A percentile compares a stretch with the other conserved stretches of the same genome.
Conservation (phyloP, 2,888 invertebrate genomes). For the Agrochola lychnidis region DNA sequence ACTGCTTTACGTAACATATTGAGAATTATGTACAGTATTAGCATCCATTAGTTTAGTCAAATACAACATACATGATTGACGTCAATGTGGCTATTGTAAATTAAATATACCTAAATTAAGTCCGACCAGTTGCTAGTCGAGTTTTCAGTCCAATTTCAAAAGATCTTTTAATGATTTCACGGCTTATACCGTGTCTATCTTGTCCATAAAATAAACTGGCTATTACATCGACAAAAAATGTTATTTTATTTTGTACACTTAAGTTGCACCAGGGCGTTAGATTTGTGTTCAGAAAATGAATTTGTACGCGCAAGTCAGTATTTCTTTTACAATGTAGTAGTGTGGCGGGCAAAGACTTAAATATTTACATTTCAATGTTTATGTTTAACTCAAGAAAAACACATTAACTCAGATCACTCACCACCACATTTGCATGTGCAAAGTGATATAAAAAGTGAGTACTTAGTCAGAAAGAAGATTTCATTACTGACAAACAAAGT, state of each 20-base stretch:
- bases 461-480: constrained; percentile 32
- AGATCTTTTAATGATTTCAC: constrained; percentile 61
- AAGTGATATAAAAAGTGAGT: constrained; percentile 53
- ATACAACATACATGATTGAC: constrained; percentile 59
- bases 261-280: constrained; percentile 19
- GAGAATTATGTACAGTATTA: constrained; percentile 59
- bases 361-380: constrained; percentile 55
- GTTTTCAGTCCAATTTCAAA: constrained; percentile 55
- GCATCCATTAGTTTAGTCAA: constrained; percentile 63
- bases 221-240: constrained; percentile 51
- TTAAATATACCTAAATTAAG: constrained; percentile 57
- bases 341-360: constrained; percentile 37
- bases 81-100: constrained; percentile 63
- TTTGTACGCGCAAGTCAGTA: constrained; percentile 14
- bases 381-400: constrained; percentile 47
- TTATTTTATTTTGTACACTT: constrained; percentile 20
- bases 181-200: constrained; percentile 53
- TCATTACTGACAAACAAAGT: constrained; percentile 34
- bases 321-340: constrained; percentile 41
- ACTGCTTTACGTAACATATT: constrained; percentile 52
- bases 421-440: constrained; percentile 54
- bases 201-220: constrained; percentile 53
- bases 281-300: constrained; percentile 27
- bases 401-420: constrained; percentile 49
- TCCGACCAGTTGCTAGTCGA: constrained; percentile 52